Evolutionary conservation across 2,797 vertebrate species (phyloP).

Genomic region (Nyctalus aviator): DNA sequence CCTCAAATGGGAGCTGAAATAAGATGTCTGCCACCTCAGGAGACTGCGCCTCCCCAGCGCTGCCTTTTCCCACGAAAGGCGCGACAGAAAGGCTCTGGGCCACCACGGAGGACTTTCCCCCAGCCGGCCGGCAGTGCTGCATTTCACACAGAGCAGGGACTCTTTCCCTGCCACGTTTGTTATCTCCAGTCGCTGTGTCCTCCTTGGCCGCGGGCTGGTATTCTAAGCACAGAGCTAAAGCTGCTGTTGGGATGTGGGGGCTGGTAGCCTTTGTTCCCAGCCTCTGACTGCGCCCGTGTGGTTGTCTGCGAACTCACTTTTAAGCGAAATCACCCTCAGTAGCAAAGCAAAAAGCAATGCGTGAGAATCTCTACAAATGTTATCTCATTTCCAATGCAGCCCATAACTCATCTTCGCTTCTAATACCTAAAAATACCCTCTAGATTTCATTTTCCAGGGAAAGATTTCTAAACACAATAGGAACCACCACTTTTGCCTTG

Average conservation of each 20-base stretch:
- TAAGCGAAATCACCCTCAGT: background rate
- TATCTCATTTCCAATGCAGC: background rate
- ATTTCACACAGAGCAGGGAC: background rate
- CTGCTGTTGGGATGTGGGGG: background rate
- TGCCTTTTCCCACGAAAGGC: background rate
- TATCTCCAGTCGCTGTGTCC: background rate
- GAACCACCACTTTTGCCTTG: background rate
- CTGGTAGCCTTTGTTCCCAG: background rate
- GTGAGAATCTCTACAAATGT: background rate
- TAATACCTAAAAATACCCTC: background rate
- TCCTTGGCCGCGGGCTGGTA: background rate
- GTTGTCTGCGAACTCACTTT: background rate
- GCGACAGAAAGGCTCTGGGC: background rate
- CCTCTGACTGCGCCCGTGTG: background rate
- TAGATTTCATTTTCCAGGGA: constrained; percentile 1
- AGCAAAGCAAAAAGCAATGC: background rate
- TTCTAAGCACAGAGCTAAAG: background rate
- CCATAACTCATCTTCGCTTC: background rate
- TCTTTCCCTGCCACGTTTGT: background rate
- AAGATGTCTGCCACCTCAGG: background rate
- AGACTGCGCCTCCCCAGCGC: background rate
- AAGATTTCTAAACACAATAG: background rate
- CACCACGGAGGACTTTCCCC: rapidly evolving
- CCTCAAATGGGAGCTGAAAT: constrained; percentile 52
- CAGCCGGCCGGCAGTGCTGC: background rate